A percentile compares a stretch with the other conserved stretches of the same genome.
These are phyloP conservation scores for Drosophila pseudoobscura DNA, from an alignment of 1,140 invertebrate species.

Conservation along the genomic window DNA sequence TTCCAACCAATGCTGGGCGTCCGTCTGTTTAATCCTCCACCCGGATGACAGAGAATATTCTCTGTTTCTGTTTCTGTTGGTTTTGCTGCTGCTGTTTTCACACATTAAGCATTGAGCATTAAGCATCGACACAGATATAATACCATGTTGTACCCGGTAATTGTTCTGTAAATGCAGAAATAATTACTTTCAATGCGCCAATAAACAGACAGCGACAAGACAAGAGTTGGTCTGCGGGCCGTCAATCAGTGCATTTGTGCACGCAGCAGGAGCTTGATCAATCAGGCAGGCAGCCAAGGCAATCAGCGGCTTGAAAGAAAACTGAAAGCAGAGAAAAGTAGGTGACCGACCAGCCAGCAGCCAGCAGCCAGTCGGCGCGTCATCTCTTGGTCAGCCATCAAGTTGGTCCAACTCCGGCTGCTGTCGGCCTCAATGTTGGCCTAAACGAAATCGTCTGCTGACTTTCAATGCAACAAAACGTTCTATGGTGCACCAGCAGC, in stretches of 20 bases:
- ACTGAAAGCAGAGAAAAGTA: slow-evolving; percentile 76
- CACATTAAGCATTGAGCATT: slow-evolving; percentile 65
- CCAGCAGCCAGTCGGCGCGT: slow-evolving; percentile 16
- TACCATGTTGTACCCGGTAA: slow-evolving; percentile 76
- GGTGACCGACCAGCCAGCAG: slow-evolving; percentile 58
- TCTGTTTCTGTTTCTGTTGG: slow-evolving; percentile 8
- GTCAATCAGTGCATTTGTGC: slow-evolving; percentile 74
- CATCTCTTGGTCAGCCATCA: slow-evolving; percentile 51
- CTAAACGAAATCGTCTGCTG: slow-evolving; percentile 75
- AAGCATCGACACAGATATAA: slow-evolving; percentile 75
- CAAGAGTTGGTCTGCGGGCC: slow-evolving; percentile 22
- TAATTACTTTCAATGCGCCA: slow-evolving; percentile 81
- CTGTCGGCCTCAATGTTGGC: slow-evolving; percentile 45
- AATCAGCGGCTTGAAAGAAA: slow-evolving; percentile 46
- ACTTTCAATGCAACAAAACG: slow-evolving; percentile 71
- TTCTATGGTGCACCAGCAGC: slow-evolving; percentile 57
- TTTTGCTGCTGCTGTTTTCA: slow-evolving; percentile 48
- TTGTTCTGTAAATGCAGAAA: slow-evolving; percentile 81
- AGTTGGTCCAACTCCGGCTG: slow-evolving; percentile 3
- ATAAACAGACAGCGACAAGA: slow-evolving; percentile 52
- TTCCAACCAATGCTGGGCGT: slow-evolving; percentile 31
- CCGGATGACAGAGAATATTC: slow-evolving; percentile 64
- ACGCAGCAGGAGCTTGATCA: slow-evolving; percentile 77
- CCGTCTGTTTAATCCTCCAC: slow-evolving; percentile 75
- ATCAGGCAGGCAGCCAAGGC: slow-evolving; percentile 58